Conservation (phyloP, 2,113 vertebrate species). For the Lycaon pictus region DNA sequence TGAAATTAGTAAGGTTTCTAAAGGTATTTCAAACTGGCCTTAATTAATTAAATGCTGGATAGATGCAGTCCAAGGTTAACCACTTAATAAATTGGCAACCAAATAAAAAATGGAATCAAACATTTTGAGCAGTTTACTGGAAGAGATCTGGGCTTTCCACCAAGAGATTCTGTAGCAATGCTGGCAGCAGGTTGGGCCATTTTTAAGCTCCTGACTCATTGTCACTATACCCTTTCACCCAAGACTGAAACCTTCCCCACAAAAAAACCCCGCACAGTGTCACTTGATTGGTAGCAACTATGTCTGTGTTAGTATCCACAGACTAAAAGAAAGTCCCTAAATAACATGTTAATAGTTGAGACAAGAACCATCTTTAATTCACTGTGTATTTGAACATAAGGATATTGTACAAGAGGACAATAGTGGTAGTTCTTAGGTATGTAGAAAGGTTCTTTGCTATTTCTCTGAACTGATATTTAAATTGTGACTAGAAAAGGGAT, state of each 20-base stretch:
- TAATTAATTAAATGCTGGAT: slow-evolving; percentile 81
- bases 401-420: slow-evolving; percentile 48
- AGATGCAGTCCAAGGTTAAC: slow-evolving; percentile 79
- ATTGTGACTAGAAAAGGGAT: slow-evolving; percentile 1
- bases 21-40: slow-evolving; percentile 74
- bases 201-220: slow-evolving; percentile 78
- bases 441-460: slow-evolving; percentile 32
- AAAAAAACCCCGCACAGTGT: not conserved
- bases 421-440: not conserved
- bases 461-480: slow-evolving; percentile 51
- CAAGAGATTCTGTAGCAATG: slow-evolving; percentile 74
- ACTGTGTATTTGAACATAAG: slow-evolving; percentile 55
- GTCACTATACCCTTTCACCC: slow-evolving; percentile 72
- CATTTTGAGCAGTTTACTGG: slow-evolving; percentile 78
- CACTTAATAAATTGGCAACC: slow-evolving; percentile 81
- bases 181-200: slow-evolving; percentile 66
- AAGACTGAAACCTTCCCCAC: not conserved
- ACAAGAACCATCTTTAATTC: slow-evolving; percentile 48
- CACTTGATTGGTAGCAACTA: slow-evolving; percentile 45
- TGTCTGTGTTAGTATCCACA: not conserved
- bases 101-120: slow-evolving; percentile 78
- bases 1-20: slow-evolving; percentile 76
- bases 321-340: slow-evolving; percentile 34
- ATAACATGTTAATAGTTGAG: slow-evolving; percentile 19
- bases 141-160: slow-evolving; percentile 77